Percentiles rank a stretch among this genome's conserved stretches.
phyloP scores from a whole-genome alignment of 2,888 invertebrate species.

The Hypena proboscidalis region DNA sequence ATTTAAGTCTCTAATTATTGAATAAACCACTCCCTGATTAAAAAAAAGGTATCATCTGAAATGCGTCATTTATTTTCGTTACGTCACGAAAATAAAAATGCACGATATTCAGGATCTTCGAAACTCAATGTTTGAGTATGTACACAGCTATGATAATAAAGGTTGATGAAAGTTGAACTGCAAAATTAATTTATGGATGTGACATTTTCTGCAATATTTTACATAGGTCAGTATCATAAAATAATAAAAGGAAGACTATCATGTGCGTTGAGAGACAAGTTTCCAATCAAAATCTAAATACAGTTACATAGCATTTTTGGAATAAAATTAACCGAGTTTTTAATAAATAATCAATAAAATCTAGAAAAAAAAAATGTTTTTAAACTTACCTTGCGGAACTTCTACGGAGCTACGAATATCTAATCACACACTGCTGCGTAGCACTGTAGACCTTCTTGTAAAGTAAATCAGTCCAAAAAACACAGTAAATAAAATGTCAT shows the following conservation, averaged over 20 bases:
- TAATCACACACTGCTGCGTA: constrained; percentile 64
- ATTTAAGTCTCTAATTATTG: no score
- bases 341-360: neutral
- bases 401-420: constrained; percentile 52
- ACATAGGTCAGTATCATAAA: no score
- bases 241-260: no score
- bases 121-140: constrained; percentile 3
- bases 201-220: no score
- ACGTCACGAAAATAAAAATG: neutral
- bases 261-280: no score
- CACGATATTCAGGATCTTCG: no score
- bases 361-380: neutral
- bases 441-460: constrained; percentile 48
- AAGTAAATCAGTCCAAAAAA: constrained; percentile 32
- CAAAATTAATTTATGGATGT: neutral
- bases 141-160: constrained; percentile 18
- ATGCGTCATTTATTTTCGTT: no score
- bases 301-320: no score
- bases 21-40: no score
- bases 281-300: no score
- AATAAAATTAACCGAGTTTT: no score
- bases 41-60: no score
- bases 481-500: constrained; percentile 36
- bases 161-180: neutral
- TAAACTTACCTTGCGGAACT: constrained; percentile 64